Evolutionary conservation across 2,113 vertebrate species (phyloP).

Genomic region (Lasiurus cinereus): DNA sequence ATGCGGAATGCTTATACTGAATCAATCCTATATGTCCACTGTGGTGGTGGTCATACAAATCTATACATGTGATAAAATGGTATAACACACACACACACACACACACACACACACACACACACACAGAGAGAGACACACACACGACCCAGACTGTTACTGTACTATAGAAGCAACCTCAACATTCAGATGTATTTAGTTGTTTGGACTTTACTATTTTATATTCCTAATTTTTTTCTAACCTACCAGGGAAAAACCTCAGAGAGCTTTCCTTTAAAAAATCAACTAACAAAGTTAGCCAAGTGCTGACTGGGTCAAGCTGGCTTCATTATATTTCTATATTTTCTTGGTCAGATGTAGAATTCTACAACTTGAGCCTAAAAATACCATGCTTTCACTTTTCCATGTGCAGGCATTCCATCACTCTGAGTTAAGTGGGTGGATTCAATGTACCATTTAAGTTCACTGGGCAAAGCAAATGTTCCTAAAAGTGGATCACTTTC

Average conservation of each 20-base stretch:
- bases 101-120: neutral
- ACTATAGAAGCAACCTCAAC: neutral
- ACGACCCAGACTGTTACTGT: neutral
- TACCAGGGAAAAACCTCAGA: neutral
- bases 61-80: neutral
- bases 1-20: neutral
- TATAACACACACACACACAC: neutral
- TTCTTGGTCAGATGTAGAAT: slow-evolving; percentile 73
- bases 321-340: slow-evolving; percentile 78
- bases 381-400: slow-evolving; percentile 78
- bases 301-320: slow-evolving; percentile 52
- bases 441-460: slow-evolving; percentile 80
- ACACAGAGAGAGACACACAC: too few species aligned
- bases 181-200: neutral
- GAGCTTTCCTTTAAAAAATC: slow-evolving; percentile 69
- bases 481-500: slow-evolving; percentile 56
- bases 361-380: slow-evolving; percentile 80
- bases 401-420: slow-evolving; percentile 72
- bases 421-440: slow-evolving; percentile 81
- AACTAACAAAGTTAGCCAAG: slow-evolving; percentile 45
- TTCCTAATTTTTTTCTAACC: slow-evolving; percentile 50
- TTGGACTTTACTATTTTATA: neutral
- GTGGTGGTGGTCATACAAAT: neutral
- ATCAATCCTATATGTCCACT: neutral
- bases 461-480: slow-evolving; percentile 53